These are phyloP conservation scores for Sigmodon hispidus DNA, from an alignment of 2,113 vertebrate genomes.

Conservation along the genomic window DNA sequence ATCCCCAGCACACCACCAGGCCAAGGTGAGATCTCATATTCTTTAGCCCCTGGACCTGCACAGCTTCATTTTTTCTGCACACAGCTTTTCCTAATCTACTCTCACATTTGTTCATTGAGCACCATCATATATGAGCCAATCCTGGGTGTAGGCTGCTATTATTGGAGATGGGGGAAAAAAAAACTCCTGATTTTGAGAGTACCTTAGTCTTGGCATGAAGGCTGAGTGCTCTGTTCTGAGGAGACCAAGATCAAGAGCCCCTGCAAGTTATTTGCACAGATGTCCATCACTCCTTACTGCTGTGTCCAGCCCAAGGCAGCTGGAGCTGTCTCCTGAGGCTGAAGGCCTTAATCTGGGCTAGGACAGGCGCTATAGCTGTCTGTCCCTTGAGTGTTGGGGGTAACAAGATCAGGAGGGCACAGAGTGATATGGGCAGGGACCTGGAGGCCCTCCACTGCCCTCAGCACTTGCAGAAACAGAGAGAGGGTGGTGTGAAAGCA, in stretches of 20 bases:
- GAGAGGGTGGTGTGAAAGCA: too few species aligned
- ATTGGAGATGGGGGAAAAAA: too few species aligned
- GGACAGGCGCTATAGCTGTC: background rate
- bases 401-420: background rate
- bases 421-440: background rate
- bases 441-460: background rate
- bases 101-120: background rate
- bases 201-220: background rate
- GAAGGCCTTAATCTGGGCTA: background rate
- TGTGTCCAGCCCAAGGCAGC: background rate
- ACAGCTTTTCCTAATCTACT: too few species aligned
- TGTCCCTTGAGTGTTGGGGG: background rate
- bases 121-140: accelerated
- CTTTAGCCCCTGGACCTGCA: too few species aligned
- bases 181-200: background rate
- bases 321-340: background rate
- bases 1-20: slow-evolving; percentile 83
- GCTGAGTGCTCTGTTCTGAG: background rate
- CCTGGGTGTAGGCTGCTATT: background rate
- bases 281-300: background rate
- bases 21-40: slow-evolving; percentile 82
- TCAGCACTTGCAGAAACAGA: background rate
- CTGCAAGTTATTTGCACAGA: background rate
- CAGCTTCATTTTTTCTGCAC: background rate
- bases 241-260: background rate